Base-by-base conservation (phyloP, 2,888 invertebrate species). In the Hemaris fuciformis region DNA sequence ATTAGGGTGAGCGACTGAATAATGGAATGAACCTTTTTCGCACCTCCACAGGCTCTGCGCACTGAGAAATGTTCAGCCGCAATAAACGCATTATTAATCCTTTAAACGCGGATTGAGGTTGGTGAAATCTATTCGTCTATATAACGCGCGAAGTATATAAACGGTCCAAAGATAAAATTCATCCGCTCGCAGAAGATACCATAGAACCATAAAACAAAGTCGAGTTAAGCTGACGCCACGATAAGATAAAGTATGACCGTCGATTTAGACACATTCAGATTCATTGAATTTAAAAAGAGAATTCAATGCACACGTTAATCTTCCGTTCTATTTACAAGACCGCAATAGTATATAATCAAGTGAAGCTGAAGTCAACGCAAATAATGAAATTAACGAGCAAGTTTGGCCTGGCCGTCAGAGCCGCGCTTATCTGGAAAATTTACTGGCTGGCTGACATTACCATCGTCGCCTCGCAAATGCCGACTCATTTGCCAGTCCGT, bases 381-480 rank as follows among this genome's bases (percentile, higher is more conserved):
- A 87, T 84, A 88, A 89, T 88, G 84, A 86, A 89, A 87, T 87
- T 86, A 88, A 79, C 79, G 81, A 77, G 81, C 73, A 78, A 80
- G 80, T 80, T 76, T 81, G 83, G 82, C 83, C 84, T 83, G 80
- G 81, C 76, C 81, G 86, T 85, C 85, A 80, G 83, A 79, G 83
- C 77, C 74, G 77, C 74, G 88, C 87, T 90, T 90, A 90, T 91
- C 90, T 86, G 80, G 77, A 80, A 85, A 89, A 91, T 90, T 89
- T 89, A 90, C 86, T 88, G 86, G 84, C 85, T 87, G 77, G 81
- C 84, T 88, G 91, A 90, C 90, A 87, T 89, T 85, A 83, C 83
- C 84, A 78, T 88, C 85, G 84, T 80, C 88, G 86, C 86, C 83
- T 86, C 79, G 80, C 77, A 84, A 88, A 87, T 81, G 83, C 78